A percentile compares a stretch with the other conserved stretches of the same genome.
phyloP scores from a whole-genome alignment of 2,113 vertebrate genomes.

The Pontoporia blainvillei region DNA sequence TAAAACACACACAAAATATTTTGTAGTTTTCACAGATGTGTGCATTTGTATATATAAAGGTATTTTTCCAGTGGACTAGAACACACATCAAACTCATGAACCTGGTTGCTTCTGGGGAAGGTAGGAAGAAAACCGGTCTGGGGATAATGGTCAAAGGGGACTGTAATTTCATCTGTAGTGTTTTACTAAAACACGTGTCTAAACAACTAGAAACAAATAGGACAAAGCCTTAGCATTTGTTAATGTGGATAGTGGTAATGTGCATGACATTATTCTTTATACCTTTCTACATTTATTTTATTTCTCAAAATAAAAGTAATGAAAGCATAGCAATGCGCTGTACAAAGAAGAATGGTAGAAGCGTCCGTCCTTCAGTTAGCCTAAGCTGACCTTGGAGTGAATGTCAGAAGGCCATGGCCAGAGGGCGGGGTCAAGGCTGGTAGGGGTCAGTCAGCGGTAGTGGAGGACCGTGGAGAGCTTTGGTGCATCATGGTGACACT shows the following conservation, averaged over 20 bases:
- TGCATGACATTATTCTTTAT: background rate
- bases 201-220: background rate
- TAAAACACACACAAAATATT: background rate
- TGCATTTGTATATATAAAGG: background rate
- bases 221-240: background rate
- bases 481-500: accelerated
- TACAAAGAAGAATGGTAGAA: background rate
- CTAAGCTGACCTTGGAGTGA: background rate
- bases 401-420: background rate
- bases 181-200: background rate
- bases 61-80: background rate
- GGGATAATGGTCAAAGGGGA: background rate
- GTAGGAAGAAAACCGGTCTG: background rate
- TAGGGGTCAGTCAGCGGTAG: background rate
- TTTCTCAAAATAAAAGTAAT: background rate
- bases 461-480: accelerated
- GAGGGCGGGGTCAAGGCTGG: too few relatives aligned
- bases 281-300: background rate
- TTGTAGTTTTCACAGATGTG: background rate
- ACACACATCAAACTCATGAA: background rate
- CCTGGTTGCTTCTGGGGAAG: background rate
- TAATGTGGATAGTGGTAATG: background rate
- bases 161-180: background rate
- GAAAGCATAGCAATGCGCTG: background rate
- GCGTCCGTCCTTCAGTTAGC: background rate